Conservation (phyloP, 2,888 invertebrate genomes). For the Silvanus unidentatus region DNA sequence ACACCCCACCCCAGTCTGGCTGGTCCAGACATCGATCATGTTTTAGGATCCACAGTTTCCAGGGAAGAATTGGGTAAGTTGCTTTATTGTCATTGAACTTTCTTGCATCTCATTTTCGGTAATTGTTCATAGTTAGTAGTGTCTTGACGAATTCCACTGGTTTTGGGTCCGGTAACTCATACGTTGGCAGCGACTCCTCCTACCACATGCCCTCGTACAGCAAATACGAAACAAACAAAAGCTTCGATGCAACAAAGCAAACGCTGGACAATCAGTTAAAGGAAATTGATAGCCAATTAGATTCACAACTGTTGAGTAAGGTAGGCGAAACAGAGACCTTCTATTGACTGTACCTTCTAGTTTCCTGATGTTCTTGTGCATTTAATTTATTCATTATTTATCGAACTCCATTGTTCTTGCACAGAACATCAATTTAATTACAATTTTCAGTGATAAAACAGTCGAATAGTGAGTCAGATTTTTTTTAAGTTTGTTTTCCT, state of each 20-base stretch:
- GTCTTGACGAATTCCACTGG: constrained; percentile 54
- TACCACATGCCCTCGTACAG: constrained; percentile 47
- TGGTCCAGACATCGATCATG: constrained; percentile 47
- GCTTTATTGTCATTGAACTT: background rate
- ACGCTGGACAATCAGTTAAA: constrained; percentile 75
- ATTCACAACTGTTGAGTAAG: constrained; percentile 62
- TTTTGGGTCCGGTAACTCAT: constrained; percentile 53
- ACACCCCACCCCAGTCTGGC: constrained; percentile 50
- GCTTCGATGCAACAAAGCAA: constrained; percentile 69
- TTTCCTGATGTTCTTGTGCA: constrained; percentile 7
- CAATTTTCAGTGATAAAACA: constrained; percentile 24
- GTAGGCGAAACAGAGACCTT: constrained; percentile 48
- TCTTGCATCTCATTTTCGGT: background rate
- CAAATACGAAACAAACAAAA: constrained; percentile 51
- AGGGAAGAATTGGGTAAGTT: constrained; percentile 46
- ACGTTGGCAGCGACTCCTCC: constrained; percentile 52
- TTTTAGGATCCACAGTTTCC: constrained; percentile 45
- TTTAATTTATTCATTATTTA: constrained; percentile 5
- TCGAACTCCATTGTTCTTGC: constrained; percentile 15
- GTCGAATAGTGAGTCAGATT: constrained; percentile 39
- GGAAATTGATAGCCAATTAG: constrained; percentile 73
- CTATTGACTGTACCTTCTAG: constrained; percentile 37
- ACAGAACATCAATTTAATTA: constrained; percentile 24
- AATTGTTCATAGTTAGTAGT: constrained; percentile 53
- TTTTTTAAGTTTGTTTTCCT: constrained; percentile 23